phyloP scores from a whole-genome alignment of 92 coral and sea anemone genomes.

The Galaxea fascicularis region DNA sequence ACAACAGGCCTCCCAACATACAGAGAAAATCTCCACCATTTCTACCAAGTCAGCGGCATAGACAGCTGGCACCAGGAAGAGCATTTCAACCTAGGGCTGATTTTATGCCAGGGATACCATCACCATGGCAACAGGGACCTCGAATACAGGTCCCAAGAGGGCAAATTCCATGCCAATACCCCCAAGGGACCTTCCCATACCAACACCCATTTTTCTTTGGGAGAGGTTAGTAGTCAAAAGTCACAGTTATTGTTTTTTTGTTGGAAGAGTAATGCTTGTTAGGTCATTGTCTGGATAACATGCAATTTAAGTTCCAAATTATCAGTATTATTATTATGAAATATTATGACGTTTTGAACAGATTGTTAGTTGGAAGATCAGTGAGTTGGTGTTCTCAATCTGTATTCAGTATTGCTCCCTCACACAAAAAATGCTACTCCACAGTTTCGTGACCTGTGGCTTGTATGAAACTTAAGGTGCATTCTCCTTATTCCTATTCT shows the following conservation, averaged over 20 bases:
- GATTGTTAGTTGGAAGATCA: no score
- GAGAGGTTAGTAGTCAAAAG: constrained; percentile 9
- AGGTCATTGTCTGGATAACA: no score
- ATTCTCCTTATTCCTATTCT: no score
- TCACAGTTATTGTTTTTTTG: not conserved
- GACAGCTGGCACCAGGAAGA: not conserved
- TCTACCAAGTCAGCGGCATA: not conserved
- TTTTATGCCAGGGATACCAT: constrained; percentile 1
- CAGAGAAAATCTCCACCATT: constrained; percentile 27
- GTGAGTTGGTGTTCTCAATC: no score
- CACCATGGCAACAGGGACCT: constrained; percentile 20
- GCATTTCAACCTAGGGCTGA: constrained; percentile 15
- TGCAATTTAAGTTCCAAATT: no score
- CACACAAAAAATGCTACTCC: no score
- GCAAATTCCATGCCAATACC: not conserved
- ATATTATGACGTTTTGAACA: no score
- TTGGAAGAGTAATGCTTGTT: not conserved
- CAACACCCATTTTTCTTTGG: not conserved
- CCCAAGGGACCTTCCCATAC: not conserved
- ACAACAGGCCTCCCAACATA: constrained; percentile 12
- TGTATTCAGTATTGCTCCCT: no score
- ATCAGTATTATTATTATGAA: no score
- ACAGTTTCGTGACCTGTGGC: no score
- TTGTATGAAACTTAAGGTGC: no score
- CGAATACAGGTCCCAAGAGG: not conserved